Evolutionary conservation across 1,140 invertebrate species (phyloP), one percentile per base, ranked within the genome.

Genomic region (Panulirus ornatus): DNA sequence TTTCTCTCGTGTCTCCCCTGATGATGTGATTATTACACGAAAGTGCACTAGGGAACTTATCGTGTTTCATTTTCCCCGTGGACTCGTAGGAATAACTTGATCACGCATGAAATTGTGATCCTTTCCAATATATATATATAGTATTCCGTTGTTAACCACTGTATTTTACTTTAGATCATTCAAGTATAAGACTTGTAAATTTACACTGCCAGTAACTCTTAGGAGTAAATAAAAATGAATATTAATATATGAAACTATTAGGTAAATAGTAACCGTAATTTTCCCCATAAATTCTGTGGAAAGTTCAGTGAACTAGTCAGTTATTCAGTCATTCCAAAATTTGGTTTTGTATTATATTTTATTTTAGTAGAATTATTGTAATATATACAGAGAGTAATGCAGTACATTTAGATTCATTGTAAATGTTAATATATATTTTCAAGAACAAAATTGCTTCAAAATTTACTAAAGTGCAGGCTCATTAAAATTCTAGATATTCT

Each of bases 261-360:
- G n/a, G 8, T 16, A 66, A 58, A 47, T 11, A 47, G 3, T 30
- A 66, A 30, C 27, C 5, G 27, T 66, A 66, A 27, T 27, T 66
- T 66, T 66, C 58, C 58, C n/a, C 27, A 22, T 30, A 27, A 66
- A 30, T 66, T 66, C 22, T 8, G n/a, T 66, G 58, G n/a, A 66
- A 30, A 66, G 58, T 66, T 66, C 58, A 30, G 58, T 66, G 58
- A 66, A 66, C 58, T 66, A 66, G 58, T 66, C 58, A 58, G n/a
- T n/a, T n/a, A n/a, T n/a, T n/a, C 54, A 66, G n/a, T 66, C 22
- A 66, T 66, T 66, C 58, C 58, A 66, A 66, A 58, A 66, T 66
- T 66, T 22, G n/a, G 27, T 66, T 66, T 30, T 66, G 22, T 66
- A 58, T 22, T 19, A 22, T 66, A 66, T 66, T 30, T 66, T 6